Percentiles rank a stretch among this genome's conserved stretches.
phyloP scores from a whole-genome alignment of 2,888 invertebrate genomes.

The Mythimna impura region DNA sequence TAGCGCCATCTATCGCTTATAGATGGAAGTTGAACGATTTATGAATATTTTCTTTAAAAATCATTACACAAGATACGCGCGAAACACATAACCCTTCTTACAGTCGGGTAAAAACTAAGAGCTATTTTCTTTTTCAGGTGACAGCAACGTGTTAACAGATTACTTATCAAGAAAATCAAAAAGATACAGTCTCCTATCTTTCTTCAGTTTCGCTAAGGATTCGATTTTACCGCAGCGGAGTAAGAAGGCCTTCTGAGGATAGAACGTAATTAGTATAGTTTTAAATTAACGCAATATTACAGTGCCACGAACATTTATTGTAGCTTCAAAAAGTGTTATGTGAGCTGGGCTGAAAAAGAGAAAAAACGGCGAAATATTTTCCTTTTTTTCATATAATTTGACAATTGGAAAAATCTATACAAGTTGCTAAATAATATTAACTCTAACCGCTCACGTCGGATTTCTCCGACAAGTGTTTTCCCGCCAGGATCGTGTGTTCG shows the following conservation, averaged over 20 bases:
- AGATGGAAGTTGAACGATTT: too few relatives aligned
- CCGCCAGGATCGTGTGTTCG: too few relatives aligned
- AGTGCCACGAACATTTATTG: slow-evolving; percentile 12
- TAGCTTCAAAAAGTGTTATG: background rate
- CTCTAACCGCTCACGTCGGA: too few relatives aligned
- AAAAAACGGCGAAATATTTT: background rate
- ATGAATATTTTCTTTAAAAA: too few relatives aligned
- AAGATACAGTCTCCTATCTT: slow-evolving; percentile 94
- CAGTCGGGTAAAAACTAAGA: too few relatives aligned
- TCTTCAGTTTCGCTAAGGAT: slow-evolving; percentile 96
- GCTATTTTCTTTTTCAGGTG: slow-evolving; percentile 88
- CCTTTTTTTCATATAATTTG: background rate
- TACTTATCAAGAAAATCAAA: slow-evolving; percentile 95
- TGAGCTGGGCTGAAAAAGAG: background rate
- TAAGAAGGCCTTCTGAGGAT: slow-evolving; percentile 94
- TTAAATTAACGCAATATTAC: background rate
- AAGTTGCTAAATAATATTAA: background rate
- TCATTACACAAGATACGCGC: too few relatives aligned
- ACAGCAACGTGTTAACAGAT: slow-evolving; percentile 95
- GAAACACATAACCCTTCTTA: too few relatives aligned
- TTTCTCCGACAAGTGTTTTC: too few relatives aligned
- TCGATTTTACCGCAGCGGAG: slow-evolving; percentile 94
- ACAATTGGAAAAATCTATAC: background rate
- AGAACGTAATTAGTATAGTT: background rate
- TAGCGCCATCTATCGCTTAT: too few relatives aligned